phyloP scores from a whole-genome alignment of 1,140 invertebrate species.

The Sitobion miscanthi region DNA sequence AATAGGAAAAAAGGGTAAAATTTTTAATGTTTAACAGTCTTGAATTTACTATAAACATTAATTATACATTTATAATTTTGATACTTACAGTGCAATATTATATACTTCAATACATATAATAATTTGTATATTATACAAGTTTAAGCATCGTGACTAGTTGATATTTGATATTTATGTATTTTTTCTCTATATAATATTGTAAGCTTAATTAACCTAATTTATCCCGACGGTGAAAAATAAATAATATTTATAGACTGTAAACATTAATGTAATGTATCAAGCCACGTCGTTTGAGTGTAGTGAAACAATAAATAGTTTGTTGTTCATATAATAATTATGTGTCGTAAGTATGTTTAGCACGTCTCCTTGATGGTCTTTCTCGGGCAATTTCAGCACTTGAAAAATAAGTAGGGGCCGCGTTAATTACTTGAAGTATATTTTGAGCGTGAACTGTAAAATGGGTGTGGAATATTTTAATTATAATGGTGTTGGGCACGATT shows the following conservation, averaged over 20 bases:
- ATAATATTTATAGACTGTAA: not conserved
- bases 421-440: conserved; percentile 39
- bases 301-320: conserved; percentile 27
- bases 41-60: too few species aligned
- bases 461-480: conserved; percentile 30
- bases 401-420: not conserved
- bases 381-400: not conserved
- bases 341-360: conserved; percentile 31
- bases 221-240: not conserved
- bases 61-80: not conserved
- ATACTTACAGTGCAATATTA: not conserved
- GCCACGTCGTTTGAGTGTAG: not conserved
- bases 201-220: not conserved
- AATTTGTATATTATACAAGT: not conserved
- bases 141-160: not conserved
- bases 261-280: not conserved
- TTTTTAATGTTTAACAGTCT: too few species aligned
- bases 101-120: not conserved
- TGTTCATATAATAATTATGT: not conserved
- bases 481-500: not conserved
- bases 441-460: conserved; percentile 7
- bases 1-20: not conserved
- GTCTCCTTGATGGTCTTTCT: not conserved
- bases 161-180: not conserved
- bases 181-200: not conserved